Conservation (phyloP, 2,113 vertebrate genomes). For the Serilophus lunatus region DNA sequence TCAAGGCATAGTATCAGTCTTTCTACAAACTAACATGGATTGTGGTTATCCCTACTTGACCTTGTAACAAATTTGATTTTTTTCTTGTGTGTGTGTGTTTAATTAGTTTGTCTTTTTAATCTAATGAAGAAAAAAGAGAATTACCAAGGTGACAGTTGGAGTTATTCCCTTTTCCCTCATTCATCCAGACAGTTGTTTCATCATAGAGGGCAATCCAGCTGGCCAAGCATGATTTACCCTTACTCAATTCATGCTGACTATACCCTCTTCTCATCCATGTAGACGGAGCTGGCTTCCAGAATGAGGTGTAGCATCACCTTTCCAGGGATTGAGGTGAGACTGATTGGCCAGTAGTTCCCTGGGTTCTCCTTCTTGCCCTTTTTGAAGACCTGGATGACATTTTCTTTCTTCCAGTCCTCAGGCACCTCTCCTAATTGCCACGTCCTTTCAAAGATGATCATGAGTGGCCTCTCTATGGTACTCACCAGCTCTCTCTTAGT, state of each 20-base stretch:
- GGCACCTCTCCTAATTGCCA: not conserved
- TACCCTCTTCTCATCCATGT: not conserved
- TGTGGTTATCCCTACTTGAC: not conserved
- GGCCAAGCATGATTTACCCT: not conserved
- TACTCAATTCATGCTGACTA: not conserved
- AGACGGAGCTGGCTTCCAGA: not conserved
- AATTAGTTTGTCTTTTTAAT: not conserved
- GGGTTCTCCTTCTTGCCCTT: not conserved
- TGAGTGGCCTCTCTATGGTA: not conserved
- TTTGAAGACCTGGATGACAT: not conserved
- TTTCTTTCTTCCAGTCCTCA: not conserved
- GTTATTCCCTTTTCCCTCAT: not conserved
- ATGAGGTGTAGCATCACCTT: not conserved
- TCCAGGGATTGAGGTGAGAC: not conserved
- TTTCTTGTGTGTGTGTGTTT: not conserved
- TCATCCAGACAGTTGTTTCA: not conserved
- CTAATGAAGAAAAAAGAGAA: not conserved
- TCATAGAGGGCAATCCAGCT: not conserved
- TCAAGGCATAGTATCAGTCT: accelerated
- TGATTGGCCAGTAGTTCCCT: not conserved
- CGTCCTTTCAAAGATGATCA: not conserved
- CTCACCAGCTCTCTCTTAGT: not conserved
- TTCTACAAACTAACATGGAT: not conserved
- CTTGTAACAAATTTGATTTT: not conserved
- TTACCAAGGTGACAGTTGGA: not conserved